Base-by-base conservation (phyloP, 1,140 invertebrate species). In the Gonioctena quinquepunctata region DNA sequence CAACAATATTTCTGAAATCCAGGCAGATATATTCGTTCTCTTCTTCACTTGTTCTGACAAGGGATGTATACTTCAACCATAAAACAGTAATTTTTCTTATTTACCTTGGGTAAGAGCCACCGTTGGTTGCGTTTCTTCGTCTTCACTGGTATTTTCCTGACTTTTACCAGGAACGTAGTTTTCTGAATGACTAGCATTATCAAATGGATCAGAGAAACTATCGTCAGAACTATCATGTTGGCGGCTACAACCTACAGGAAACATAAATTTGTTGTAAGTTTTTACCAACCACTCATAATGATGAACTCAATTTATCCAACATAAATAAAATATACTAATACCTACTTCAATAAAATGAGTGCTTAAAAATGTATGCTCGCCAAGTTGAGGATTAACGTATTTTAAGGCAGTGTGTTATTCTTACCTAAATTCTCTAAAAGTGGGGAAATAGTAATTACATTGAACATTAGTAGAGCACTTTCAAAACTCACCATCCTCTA, bases 401-500 rank as follows among this genome's bases (percentile, higher is more conserved):
- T 18, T 4, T n/a, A n/a, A 28, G 28, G 23, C 8, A 62, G 7
- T 28, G 16, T 21, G 26, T 42, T 18, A 16, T 49, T 49, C 22
- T 21, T 50, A 64, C 11, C 33, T 42, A 49, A 11, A 22, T 49
- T 49, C 3, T 49, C 28, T 64, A 42, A n/a, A n/a, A 49, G 49
- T 11, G 21, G 49, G 21, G 26, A 19, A 19, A 42, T 5, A 19
- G 49, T 48, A 27, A 16, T n/a, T n/a, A 63, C n/a, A 19, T 33
- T 63, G 2, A 63, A 19, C 33, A 19, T 63, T 48, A n/a, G 18
- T 6, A 70, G 49, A 42, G 11, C 52, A 59, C 56, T 27, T 18
- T 54, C 33, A 57, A 70, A 23, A 66, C 54, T 59, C 33, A 59
- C 62, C 54, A 70, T 70, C 25, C 18, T 59, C 52, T 66, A 49